A percentile compares a stretch with the other conserved stretches of the same genome.
phyloP scores from a whole-genome alignment of 2,113 vertebrate species.

The Nothoprocta perdicaria region DNA sequence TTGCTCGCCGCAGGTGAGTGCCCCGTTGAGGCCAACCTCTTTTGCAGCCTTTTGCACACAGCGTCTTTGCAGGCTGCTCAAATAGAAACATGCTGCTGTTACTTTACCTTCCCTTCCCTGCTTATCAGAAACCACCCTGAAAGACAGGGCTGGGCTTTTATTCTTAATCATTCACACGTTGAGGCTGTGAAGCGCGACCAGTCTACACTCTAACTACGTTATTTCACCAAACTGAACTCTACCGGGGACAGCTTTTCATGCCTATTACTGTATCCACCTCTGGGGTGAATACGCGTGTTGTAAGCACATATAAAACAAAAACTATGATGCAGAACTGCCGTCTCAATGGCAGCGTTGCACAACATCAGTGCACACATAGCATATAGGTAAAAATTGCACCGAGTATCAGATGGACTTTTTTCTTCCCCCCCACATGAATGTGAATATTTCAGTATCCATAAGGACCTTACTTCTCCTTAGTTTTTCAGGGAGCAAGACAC shows the following conservation, averaged over 20 bases:
- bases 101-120: not conserved
- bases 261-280: not conserved
- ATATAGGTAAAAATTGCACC: not conserved
- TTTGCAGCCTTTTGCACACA: not conserved
- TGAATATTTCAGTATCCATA: not conserved
- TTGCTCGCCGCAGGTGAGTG: not conserved
- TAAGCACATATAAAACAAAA: not conserved
- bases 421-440: not conserved
- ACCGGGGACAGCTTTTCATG: not conserved
- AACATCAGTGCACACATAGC: not conserved
- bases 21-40: not conserved
- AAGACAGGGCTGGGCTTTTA: not conserved
- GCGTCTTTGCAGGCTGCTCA: not conserved
- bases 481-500: not conserved
- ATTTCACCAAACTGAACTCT: not conserved
- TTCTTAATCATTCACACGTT: not conserved
- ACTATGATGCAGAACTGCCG: not conserved
- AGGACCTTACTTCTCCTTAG: not conserved
- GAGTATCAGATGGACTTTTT: not conserved
- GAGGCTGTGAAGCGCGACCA: not conserved
- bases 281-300: not conserved
- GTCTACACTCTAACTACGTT: not conserved
- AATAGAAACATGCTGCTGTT: not conserved
- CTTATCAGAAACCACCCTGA: not conserved
- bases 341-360: not conserved